Evolutionary conservation across 2,888 invertebrate genomes (phyloP), one percentile per base, ranked within the genome.

Genomic region (Invenusta paracnida): DNA sequence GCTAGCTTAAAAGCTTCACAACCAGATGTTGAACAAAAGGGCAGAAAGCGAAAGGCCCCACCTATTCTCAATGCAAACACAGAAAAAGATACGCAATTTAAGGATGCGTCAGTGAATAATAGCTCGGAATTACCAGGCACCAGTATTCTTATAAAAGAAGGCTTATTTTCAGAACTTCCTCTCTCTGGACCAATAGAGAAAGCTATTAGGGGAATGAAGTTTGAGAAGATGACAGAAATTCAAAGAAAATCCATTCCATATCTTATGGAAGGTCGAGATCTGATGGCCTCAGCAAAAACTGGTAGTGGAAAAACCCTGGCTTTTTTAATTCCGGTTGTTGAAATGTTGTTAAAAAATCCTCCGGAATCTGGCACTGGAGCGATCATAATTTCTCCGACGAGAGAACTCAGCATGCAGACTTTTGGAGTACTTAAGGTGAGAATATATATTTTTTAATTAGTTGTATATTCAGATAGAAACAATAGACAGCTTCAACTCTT

Each of bases 221-320:
- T 98, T 91, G 94, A 93, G 0, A 94, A 94, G 29, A 96, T 98
- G 96, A 98, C 98, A 0, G 96, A 97, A 92, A 98, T 98, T 89
- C 98, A 93, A 89, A 94, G 96, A 0, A 95, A 95, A 90, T 93
- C 96, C 0, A 95, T 98, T 90, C 96, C 96, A 0, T 94, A 95
- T n/a, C 92, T 98, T 66, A 92, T 98, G 11, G 96, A 97, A 92
- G 98, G 97, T 87, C 90, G 91, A 92, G 98, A 98, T 93, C 92
- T 98, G 83, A 95, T 98, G 66, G 98, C 96, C 73, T 94, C 96
- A 48, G 98, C 98, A 0, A 95, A 95, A 92, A 98, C 98, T 23
- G 98, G 98, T 0, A 97, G 97, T 11, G 97, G 97, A 88, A 98
- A 98, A 92, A 98, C 98, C 0, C 91, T 98, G 86, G 97, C 98